Evolutionary conservation across 2,888 invertebrate species (phyloP).

Genomic region (Drosophila incognita): DNA sequence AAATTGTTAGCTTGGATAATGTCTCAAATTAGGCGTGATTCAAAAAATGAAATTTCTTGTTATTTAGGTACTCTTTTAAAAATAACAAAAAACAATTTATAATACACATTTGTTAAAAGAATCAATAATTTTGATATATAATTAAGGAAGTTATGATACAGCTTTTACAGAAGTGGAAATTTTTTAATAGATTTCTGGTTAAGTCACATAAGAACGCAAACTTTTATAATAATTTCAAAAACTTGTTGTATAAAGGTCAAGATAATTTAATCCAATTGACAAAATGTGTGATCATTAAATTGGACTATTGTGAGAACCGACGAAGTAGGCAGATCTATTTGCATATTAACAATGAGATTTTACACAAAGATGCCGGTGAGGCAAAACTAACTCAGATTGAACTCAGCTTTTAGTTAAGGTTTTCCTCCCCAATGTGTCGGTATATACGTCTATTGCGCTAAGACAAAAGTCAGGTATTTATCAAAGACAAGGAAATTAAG

Average conservation of each 20-base stretch:
- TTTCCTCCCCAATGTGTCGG: constrained; percentile 28
- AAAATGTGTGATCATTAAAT: constrained; percentile 25
- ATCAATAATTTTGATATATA: not conserved
- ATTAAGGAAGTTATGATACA: not conserved
- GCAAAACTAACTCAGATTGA: constrained; percentile 1
- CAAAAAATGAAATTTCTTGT: not conserved
- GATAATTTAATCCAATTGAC: constrained; percentile 45
- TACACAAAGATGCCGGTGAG: not conserved
- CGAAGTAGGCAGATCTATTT: constrained; percentile 1
- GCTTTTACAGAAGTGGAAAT: not conserved
- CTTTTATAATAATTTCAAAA: not conserved
- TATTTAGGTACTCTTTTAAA: not conserved
- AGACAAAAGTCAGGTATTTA: not conserved
- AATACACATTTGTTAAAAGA: not conserved
- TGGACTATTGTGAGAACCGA: constrained; percentile 28
- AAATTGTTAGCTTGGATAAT: no score
- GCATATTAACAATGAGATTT: not conserved
- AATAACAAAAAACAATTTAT: not conserved
- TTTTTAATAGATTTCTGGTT: not conserved
- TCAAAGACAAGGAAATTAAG: not conserved
- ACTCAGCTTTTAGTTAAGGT: constrained; percentile 25
- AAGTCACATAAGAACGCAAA: not conserved
- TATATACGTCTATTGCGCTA: constrained; percentile 8
- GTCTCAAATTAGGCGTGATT: no score
- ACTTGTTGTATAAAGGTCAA: not conserved